Evolutionary conservation across 2,113 vertebrate species (phyloP).

Genomic region (Nestor notabilis): DNA sequence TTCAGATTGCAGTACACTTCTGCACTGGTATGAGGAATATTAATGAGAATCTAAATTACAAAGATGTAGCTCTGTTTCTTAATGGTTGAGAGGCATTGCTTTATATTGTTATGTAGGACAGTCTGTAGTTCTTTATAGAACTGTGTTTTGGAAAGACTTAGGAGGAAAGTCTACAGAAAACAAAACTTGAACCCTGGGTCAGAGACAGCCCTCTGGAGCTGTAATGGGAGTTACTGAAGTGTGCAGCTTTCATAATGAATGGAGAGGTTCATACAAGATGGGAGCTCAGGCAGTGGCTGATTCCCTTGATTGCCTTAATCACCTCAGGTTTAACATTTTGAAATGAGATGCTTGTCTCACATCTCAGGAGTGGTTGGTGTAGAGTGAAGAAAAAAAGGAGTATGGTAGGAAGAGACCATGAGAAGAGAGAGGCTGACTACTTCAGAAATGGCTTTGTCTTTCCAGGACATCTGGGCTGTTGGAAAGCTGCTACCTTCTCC

Average conservation of each 20-base stretch:
- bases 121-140: not conserved
- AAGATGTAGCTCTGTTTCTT: not conserved
- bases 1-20: not conserved
- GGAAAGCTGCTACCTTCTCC: not conserved
- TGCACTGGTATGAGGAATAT: not conserved
- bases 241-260: not conserved
- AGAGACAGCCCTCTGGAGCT: not conserved
- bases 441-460: not conserved
- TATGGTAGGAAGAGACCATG: not conserved
- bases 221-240: not conserved
- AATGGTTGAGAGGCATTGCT: not conserved
- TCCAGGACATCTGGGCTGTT: not conserved
- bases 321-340: not conserved
- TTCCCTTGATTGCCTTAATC: not conserved
- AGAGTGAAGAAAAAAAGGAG: not conserved
- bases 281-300: not conserved
- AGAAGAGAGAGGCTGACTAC: not conserved
- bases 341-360: not conserved
- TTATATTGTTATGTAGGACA: not conserved
- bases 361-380: not conserved
- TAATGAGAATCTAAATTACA: not conserved
- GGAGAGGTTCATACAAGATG: not conserved
- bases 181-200: not conserved
- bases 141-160: not conserved
- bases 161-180: not conserved